Evolutionary conservation across 2,888 invertebrate species (phyloP).

Genomic region (Platycheirus albimanus): DNA sequence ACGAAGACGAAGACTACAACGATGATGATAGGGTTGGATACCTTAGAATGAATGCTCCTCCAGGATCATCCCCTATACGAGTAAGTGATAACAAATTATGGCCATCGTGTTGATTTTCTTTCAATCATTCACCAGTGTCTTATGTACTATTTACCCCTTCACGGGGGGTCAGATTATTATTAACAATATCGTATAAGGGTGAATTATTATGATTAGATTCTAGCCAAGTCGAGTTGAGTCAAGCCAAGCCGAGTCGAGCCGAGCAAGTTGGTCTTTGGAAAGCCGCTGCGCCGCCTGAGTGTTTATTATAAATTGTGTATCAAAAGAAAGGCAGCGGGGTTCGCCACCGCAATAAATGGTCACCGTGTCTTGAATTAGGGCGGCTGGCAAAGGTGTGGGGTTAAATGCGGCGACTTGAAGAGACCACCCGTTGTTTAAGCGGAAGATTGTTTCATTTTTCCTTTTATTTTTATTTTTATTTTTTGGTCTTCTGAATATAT

Average conservation of each 20-base stretch:
- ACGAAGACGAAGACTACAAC: background rate
- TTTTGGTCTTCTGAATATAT: slow-evolving; percentile 32
- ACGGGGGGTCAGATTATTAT: slow-evolving; percentile 6
- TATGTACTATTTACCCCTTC: slow-evolving; percentile 44
- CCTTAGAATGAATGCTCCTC: background rate
- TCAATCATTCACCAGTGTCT: slow-evolving; percentile 68
- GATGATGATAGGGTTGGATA: slow-evolving; percentile 5
- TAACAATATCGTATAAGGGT: slow-evolving; percentile 27
- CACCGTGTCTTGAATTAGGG: slow-evolving; percentile 31
- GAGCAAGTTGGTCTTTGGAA: slow-evolving; percentile 17
- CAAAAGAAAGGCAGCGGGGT: slow-evolving; percentile 30
- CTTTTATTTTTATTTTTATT: slow-evolving; percentile 23
- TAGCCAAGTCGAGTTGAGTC: slow-evolving; percentile 18
- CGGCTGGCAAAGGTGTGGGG: slow-evolving; percentile 21
- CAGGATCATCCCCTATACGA: slow-evolving; percentile 33
- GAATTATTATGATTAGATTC: slow-evolving; percentile 58
- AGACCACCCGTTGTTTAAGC: slow-evolving; percentile 51
- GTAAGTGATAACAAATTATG: slow-evolving; percentile 63
- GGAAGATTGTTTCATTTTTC: slow-evolving; percentile 21
- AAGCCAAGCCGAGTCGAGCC: too few species aligned
- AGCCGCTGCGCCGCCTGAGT: too few species aligned
- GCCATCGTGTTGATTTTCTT: slow-evolving; percentile 68
- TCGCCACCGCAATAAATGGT: slow-evolving; percentile 42
- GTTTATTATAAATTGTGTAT: slow-evolving; percentile 22
- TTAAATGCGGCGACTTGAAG: slow-evolving; percentile 47